A percentile compares a stretch with the other conserved stretches of the same genome.
These are phyloP conservation scores for Malacosoma neustria DNA, from an alignment of 2,888 invertebrate genomes.

Conservation along the genomic window DNA sequence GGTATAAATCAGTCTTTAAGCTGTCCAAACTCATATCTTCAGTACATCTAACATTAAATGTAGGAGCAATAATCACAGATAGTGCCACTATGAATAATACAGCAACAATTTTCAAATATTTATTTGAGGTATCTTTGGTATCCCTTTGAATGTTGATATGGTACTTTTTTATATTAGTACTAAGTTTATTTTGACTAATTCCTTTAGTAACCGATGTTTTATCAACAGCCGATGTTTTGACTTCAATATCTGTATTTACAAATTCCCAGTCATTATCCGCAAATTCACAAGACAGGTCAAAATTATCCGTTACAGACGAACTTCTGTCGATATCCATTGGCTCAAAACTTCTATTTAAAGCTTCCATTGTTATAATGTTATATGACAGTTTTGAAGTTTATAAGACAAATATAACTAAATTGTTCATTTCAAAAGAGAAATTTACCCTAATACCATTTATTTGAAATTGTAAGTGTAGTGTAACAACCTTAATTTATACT, in stretches of 20 bases:
- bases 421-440: no score
- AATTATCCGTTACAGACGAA: conserved; percentile 32
- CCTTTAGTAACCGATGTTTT: neutral
- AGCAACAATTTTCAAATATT: conserved; percentile 14
- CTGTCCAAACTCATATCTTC: conserved; percentile 25
- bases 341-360: conserved; percentile 34
- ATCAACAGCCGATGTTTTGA: neutral
- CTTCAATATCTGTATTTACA: neutral
- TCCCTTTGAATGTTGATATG: conserved; percentile 25
- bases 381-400: no score
- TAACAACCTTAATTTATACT: no score
- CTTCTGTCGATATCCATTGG: conserved; percentile 62
- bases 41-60: conserved; percentile 35
- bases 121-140: conserved; percentile 9
- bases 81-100: conserved; percentile 19
- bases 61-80: conserved; percentile 26
- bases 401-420: no score
- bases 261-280: neutral
- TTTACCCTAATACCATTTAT: no score
- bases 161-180: conserved; percentile 24
- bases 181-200: neutral
- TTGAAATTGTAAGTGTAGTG: no score
- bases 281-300: conserved; percentile 35
- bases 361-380: conserved; percentile 19
- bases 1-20: conserved; percentile 25